Base-by-base conservation (phyloP, 2,113 vertebrate species). In the Callocephalon fimbriatum region DNA sequence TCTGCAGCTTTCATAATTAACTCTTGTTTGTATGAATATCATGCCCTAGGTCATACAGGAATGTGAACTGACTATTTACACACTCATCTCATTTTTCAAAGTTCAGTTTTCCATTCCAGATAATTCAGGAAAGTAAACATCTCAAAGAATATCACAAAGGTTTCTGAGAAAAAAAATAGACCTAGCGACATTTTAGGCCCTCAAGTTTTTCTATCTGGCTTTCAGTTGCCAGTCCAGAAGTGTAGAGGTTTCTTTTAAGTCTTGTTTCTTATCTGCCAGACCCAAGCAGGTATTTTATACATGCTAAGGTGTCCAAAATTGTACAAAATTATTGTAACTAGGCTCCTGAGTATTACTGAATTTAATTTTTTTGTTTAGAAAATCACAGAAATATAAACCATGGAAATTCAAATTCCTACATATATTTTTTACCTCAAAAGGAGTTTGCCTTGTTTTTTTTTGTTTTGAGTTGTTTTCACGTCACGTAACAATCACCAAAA, bases 391-490 rank as follows among this genome's bases (percentile, higher is more conserved):
- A n/a, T 53, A 42, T 35, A 66, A 42, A 13, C 7, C 7, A 48
- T 42, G 8, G 25, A 75, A 75, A 42, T 32, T 44, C 18, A 50
- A 63, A 63, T 47, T 58, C 26, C 6, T 44, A 37, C 27, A 25
- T 32, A 44, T 32, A 38, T n/a, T 79, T 74, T 74, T 32, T 65
- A 45, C 19, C 18, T 47, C 12, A 32, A 67, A 59, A 47, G 11
- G 5, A 15, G 1, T 47, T 48, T 12, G 53, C 7, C 29, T 54
- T 31, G 4, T 1, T 32, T 31, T 19, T 53, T 54, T 0, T 16
- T n/a, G 26, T 51, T 51, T 51, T 29, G 50, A 22, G 12, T 54
- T 35, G 31, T 51, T 62, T 77, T 20, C 10, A 4, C 26, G 10
- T 67, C 11, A 38, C 26, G 25, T 67, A 44, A 48, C 26, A 9